These are phyloP conservation scores for Chalcis sispes DNA, from an alignment of 2,888 invertebrate genomes.

Conservation along the genomic window DNA sequence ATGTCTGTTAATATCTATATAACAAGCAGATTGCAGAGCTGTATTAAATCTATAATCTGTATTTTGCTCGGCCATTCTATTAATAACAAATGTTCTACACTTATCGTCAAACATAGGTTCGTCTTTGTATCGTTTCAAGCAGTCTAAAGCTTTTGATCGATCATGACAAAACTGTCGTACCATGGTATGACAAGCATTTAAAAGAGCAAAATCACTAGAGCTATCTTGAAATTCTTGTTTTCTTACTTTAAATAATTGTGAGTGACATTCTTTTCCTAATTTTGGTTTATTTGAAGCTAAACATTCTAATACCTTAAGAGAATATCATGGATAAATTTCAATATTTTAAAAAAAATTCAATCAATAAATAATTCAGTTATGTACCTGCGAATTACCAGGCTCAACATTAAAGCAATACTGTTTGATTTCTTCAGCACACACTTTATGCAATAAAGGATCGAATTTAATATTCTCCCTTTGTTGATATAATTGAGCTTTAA, in stretches of 20 bases:
- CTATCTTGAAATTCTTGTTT: slow-evolving; percentile 92
- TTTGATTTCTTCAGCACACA: slow-evolving; percentile 88
- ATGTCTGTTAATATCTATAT: slow-evolving; percentile 87
- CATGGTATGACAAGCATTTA: slow-evolving; percentile 90
- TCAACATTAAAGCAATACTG: slow-evolving; percentile 83
- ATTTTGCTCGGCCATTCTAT: slow-evolving; percentile 93
- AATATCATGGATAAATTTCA: not conserved
- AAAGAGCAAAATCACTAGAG: slow-evolving; percentile 89
- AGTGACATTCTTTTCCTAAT: slow-evolving; percentile 84
- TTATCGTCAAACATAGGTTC: slow-evolving; percentile 87
- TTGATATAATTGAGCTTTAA: slow-evolving; percentile 93
- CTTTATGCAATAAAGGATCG: slow-evolving; percentile 89
- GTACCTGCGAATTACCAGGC: slow-evolving; percentile 81
- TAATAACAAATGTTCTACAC: slow-evolving; percentile 90
- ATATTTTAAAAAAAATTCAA: slow-evolving; percentile 6
- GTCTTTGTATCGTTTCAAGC: slow-evolving; percentile 87
- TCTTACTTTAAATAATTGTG: slow-evolving; percentile 89
- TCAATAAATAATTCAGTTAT: slow-evolving; percentile 5
- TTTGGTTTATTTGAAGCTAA: slow-evolving; percentile 79
- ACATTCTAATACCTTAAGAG: slow-evolving; percentile 87
- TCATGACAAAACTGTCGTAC: slow-evolving; percentile 90
- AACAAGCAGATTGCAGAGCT: slow-evolving; percentile 87
- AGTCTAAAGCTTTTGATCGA: slow-evolving; percentile 83
- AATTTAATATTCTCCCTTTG: slow-evolving; percentile 92
- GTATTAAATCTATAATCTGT: slow-evolving; percentile 94